A percentile compares a stretch with the other conserved stretches of the same genome.
phyloP scores from a whole-genome alignment of 2,113 vertebrate genomes.

The Melanostigma gelatinosum region DNA sequence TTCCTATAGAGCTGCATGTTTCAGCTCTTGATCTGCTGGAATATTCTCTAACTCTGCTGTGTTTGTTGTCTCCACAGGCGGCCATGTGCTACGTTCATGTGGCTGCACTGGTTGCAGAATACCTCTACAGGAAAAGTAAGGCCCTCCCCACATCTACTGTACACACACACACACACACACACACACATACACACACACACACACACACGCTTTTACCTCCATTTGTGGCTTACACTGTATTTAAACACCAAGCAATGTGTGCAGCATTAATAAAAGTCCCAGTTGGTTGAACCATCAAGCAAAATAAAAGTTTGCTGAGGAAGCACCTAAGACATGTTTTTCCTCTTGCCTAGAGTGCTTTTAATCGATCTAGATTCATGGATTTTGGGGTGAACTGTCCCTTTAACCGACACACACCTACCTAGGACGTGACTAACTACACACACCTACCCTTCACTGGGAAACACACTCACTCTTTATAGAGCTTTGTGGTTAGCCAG shows the following conservation, averaged over 20 bases:
- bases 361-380: not conserved
- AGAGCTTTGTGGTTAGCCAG: not conserved
- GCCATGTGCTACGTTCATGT: slow-evolving; percentile 97
- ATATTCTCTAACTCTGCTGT: not conserved
- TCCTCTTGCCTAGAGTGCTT: not conserved
- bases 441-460: not conserved
- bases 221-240: not conserved
- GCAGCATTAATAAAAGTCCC: not conserved
- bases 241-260: not conserved
- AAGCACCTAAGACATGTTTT: not conserved
- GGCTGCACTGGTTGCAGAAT: slow-evolving; percentile 94
- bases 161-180: not conserved
- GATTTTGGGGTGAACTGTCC: not conserved
- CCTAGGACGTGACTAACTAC: not conserved
- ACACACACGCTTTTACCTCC: not conserved
- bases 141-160: not conserved
- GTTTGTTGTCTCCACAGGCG: slow-evolving; percentile 81
- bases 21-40: not conserved
- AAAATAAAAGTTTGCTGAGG: not conserved
- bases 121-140: slow-evolving; percentile 97
- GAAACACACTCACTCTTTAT: not conserved
- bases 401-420: not conserved
- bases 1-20: not conserved
- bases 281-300: not conserved
- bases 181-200: not conserved